Evolutionary conservation across 35 echinoderm and acorn worm species (phyloP), one percentile per base, ranked within the genome.

Genomic region (Apostichopus japonicus): DNA sequence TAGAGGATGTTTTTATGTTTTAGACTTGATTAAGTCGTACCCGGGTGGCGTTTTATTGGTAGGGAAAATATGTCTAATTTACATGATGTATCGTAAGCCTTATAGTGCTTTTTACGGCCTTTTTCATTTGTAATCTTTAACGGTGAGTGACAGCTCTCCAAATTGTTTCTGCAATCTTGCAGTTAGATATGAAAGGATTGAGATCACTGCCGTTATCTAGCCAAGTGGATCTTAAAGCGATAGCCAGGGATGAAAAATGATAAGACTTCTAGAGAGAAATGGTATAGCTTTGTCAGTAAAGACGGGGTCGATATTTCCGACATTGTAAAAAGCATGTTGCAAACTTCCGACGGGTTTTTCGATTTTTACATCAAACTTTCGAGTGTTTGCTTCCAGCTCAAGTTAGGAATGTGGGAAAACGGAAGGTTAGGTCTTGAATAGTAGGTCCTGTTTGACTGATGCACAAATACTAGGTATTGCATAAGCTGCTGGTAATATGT

Each of bases 11-110:
- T 84, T 84, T 84, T 84, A 84, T 84, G 81, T 84, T 84, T 84
- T 84, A 84, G 81, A 84, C 81, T 84, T 84, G 81, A 84, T 84
- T 84, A 84, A 84, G 81, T 84, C 81, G 81, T 84, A 84, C 81
- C 56, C 53, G 53, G 16, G 81, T 84, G 81, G 81, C 81, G 24
- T 84, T 84, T 84, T 84, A 84, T 84, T 84, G 81, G 81, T 84
- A 57, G 81, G 56, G 53, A 84, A 44, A 84, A 84, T 84, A 84
- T 84, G 81, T 84, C 81, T 84, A 84, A 84, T 84, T 84, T 84
- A 54, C 56, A 84, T 84, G 81, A 84, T 84, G 81, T 84, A 84
- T 84, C 81, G 81, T 84, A 57, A 84, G 81, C 55, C 10, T n/a
- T 84, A 58, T 58, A 54, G 81, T 84, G 81, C 53, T 55, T 84